Evolutionary conservation across 2,888 invertebrate species (phyloP), one percentile per base, ranked within the genome.

Genomic region (Eueremaeus valkanovi): DNA sequence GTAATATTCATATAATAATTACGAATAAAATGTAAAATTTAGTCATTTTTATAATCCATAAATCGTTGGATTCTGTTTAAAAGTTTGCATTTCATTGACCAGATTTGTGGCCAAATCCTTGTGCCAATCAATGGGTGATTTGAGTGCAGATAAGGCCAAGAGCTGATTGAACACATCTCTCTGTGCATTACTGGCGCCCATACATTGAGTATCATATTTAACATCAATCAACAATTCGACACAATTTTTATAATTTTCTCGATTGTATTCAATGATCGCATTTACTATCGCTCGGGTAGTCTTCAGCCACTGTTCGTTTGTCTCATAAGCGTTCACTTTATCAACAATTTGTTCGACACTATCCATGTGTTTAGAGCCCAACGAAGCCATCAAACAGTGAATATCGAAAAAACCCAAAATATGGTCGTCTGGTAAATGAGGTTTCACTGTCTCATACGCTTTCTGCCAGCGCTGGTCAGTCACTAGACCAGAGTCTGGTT

Each of bases 331-430:
- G 18, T 21, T 5, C 13, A 33, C 9, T 61, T 24, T 45, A 8
- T 61, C 63, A 8, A 77, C 27, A 6, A 74, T 45, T 29, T 63
- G 29, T n/a, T 68, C 42, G 13, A 63, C 73, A 51, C 21, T 49
- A 29, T 49, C 33, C 40, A 78, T 78, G 70, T 84, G 78, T 21
- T 81, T 79, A 1, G 81, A 78, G 13, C 83, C 82, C 0, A 84
- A 80, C 76, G 81, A 83, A 1, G 83, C 80, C 82, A 85, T 81
- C 72, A 85, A 75, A 27, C 83, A 79, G 77, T 85, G 85, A 61
- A 81, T 81, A 80, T 86, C 86, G 79, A 85, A 85, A 80, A 86
- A 86, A 2, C 82, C 81, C 63, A 85, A 80, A 73, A 85, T 80
- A 79, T 86, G 86, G 76, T 85, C 85, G 77, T 86, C 85, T 72